Evolutionary conservation across 2,888 invertebrate species (phyloP), one percentile per base, ranked within the genome.

Genomic region (Agrochola lychnidis): DNA sequence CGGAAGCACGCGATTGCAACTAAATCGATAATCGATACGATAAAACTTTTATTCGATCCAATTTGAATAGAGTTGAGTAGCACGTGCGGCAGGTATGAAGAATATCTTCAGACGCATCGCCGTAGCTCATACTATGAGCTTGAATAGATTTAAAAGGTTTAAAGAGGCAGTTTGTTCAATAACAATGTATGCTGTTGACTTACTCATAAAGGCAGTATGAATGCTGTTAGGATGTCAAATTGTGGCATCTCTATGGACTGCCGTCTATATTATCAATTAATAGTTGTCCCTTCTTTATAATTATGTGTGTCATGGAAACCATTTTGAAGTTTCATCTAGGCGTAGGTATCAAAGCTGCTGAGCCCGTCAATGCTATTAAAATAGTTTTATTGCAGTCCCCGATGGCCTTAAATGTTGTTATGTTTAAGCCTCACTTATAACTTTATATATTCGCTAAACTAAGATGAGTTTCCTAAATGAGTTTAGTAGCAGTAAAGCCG

Each of bases 41-140:
- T 94, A 92, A 93, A 92, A 94, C 90, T 94, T 94, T 95, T 95
- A 95, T 95, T 94, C 91, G 94, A 95, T 94, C 91, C 89, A 87
- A 94, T 94, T 94, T 94, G 94, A 94, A 94, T 94, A 91, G 91
- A 92, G 85, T 89, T 87, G 80, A 87, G 73, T 25, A 75, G 76
- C 85, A 67, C 82, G 78, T 81, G 61, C 30, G 64, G 56, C 84
- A 80, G 77, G 83, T 77, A 74, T 66, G 70, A 42, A 48, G 48
- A 2, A 70, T 77, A 77, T 70, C 72, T 72, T 19, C 22, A 19
- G 59, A 80, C 62, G 72, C 62, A 59, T 76, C 40, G 53, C 61
- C 57, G 42, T 4, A 22, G 9, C 56, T 67, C 74, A 59, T 53
- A 53, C 1, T 22, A 12, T 40, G 51, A 40, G 56, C 62, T 42